Evolutionary conservation across 2,888 invertebrate species (phyloP), one percentile per base, ranked within the genome.

Genomic region (Branchinecta sandiegonensis): DNA sequence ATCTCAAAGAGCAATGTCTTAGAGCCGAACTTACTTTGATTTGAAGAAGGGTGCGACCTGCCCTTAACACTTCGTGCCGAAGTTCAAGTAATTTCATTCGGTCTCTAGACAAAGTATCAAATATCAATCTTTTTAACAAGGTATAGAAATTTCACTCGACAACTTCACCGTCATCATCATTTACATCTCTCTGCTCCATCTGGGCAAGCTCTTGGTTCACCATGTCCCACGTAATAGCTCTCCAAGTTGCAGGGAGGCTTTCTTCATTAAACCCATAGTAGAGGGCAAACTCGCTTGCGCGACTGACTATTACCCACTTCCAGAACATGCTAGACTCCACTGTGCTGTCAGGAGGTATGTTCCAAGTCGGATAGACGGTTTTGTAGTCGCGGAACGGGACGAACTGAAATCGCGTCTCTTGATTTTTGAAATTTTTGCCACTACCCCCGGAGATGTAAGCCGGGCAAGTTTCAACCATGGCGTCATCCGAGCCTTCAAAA

Each of bases 401-500:
- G 56, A 56, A 56, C 56, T 10, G 56, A n/a, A n/a, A 56, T 1
- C 56, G 56, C 8, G 56, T 56, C 8, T 56, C 56, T 56, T 56
- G 63, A 9, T 56, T 56, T 56, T 23, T n/a, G 11, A 56, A 56
- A n/a, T 8, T 17, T 5, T 37, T 37, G 37, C 37, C 37, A n/a
- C 14, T 56, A 17, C 63, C 63, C 9, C 23, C 10, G n/a, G 63
- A n/a, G 23, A 56, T 9, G 23, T 56, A 56, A 9, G 56, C 56
- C 8, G 56, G 56, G 56, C 56, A 56, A 56, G n/a, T 56, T 56
- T 56, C 56, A 14, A 56, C 17, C 56, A 56, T 56, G 9, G 56
- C 56, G 17, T 56, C 56, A 1, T 56, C 17, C 1, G 56, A 56
- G 56, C 56, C 10, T 1, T 56, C 56, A 10, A 10, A 56, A 9